Conservation (phyloP, 2,797 vertebrate species). For the Intellagama lesueurii region DNA sequence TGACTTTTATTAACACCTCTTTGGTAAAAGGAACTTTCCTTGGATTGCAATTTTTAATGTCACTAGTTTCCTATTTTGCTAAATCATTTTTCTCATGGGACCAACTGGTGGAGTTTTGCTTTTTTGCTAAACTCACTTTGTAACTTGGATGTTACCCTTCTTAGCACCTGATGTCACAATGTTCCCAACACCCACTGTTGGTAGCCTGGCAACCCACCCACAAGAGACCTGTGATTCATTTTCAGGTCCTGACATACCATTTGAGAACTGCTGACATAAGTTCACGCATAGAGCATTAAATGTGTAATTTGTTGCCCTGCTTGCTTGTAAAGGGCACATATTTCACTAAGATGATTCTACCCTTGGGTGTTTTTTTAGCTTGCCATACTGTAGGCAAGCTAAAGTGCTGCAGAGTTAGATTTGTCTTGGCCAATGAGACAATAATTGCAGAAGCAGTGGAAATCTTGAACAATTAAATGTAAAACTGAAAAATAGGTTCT, state of each 20-base stretch:
- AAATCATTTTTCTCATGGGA: not conserved
- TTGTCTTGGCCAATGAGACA: slow-evolving; percentile 1
- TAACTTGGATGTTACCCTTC: slow-evolving; percentile 22
- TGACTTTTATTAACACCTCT: not conserved
- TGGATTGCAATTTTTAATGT: not conserved
- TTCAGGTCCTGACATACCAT: slow-evolving; percentile 35
- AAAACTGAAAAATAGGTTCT: not conserved
- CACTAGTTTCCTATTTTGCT: not conserved
- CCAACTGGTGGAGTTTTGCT: not conserved
- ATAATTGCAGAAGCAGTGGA: not conserved
- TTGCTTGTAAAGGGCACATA: slow-evolving; percentile 23
- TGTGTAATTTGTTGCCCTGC: slow-evolving; percentile 23
- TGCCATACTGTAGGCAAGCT: slow-evolving; percentile 11
- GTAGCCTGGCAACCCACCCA: slow-evolving; percentile 44
- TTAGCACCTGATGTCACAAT: slow-evolving; percentile 36
- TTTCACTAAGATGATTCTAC: slow-evolving; percentile 33
- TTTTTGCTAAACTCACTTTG: slow-evolving; percentile 25
- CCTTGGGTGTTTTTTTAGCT: slow-evolving; percentile 13
- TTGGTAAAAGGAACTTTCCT: not conserved
- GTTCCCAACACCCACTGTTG: slow-evolving; percentile 36
- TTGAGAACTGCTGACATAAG: slow-evolving; percentile 38
- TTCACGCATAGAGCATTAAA: slow-evolving; percentile 22
- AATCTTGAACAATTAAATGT: not conserved
- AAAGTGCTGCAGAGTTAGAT: slow-evolving; percentile 6
- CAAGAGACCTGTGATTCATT: slow-evolving; percentile 35